Percentiles rank a stretch among this genome's conserved stretches.
These are phyloP conservation scores for Kryptopterus vitreolus DNA, from an alignment of 2,797 vertebrate species.

Conservation along the genomic window DNA sequence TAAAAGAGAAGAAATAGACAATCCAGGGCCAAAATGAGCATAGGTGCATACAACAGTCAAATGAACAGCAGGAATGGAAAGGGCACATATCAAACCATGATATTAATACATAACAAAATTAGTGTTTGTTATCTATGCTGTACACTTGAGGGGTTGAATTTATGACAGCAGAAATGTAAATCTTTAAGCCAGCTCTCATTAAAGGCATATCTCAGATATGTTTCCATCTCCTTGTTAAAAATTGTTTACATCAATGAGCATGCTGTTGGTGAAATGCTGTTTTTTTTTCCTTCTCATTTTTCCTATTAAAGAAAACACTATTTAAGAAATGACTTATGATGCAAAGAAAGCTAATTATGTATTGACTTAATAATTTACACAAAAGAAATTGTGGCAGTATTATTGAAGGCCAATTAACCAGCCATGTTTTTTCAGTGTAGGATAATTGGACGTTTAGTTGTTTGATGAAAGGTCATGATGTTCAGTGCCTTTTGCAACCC, in stretches of 20 bases:
- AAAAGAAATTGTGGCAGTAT: slow-evolving; percentile 20
- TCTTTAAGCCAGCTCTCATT: neutral
- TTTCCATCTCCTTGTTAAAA: neutral
- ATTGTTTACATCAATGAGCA: neutral
- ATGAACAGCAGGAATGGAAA: neutral
- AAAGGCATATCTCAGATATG: neutral
- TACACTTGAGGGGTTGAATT: neutral
- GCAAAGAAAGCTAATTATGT: slow-evolving; percentile 10
- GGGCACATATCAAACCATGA: neutral
- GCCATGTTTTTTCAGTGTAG: slow-evolving; percentile 26
- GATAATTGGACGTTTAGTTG: slow-evolving; percentile 34
- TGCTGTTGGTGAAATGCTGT: neutral
- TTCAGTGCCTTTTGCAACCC: slow-evolving; percentile 24
- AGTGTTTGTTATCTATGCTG: neutral
- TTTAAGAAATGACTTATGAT: slow-evolving; percentile 13
- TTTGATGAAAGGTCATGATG: slow-evolving; percentile 15
- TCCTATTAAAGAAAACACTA: neutral
- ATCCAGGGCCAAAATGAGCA: slow-evolving; percentile 1
- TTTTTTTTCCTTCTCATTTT: neutral
- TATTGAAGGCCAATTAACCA: slow-evolving; percentile 16
- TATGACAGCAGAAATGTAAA: neutral
- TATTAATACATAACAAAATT: neutral
- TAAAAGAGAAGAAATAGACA: neutral
- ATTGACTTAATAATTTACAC: slow-evolving; percentile 33
- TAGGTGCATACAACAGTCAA: neutral